These are phyloP conservation scores for Miopithecus talapoin DNA, from an alignment of 2,797 vertebrate genomes.

Conservation along the genomic window DNA sequence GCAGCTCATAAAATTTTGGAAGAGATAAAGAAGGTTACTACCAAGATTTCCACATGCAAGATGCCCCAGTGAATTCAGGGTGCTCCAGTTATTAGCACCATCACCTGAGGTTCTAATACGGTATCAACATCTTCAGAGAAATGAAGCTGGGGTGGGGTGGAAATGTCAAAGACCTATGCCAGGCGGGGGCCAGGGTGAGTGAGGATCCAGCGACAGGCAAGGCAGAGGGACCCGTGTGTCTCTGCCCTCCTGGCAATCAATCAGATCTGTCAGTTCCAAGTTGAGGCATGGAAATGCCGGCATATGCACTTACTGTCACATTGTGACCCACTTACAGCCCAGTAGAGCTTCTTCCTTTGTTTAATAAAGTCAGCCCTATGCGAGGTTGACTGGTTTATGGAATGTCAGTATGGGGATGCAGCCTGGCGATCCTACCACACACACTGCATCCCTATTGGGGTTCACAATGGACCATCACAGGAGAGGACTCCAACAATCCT, in stretches of 20 bases:
- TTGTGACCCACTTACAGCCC: background rate
- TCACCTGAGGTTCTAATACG: background rate
- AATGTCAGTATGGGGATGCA: background rate
- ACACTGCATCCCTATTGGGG: background rate
- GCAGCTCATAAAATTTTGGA: background rate
- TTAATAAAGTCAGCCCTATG: background rate
- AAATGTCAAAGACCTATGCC: background rate
- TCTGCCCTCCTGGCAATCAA: background rate
- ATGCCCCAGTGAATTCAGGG: background rate
- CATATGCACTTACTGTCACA: background rate
- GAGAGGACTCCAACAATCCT: background rate
- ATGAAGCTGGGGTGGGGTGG: background rate
- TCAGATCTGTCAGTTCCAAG: background rate
- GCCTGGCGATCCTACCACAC: background rate
- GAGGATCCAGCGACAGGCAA: background rate
- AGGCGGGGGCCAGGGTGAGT: background rate
- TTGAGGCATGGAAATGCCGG: slow-evolving; percentile 2
- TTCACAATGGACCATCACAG: background rate
- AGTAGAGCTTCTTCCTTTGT: slow-evolving; percentile 1
- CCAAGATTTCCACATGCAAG: background rate
- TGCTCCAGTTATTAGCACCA: background rate
- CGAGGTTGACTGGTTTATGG: background rate
- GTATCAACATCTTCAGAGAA: background rate
- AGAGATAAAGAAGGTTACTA: background rate
- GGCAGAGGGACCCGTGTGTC: background rate